phyloP scores from a whole-genome alignment of 2,797 vertebrate genomes.

The Syncerus caffer region DNA sequence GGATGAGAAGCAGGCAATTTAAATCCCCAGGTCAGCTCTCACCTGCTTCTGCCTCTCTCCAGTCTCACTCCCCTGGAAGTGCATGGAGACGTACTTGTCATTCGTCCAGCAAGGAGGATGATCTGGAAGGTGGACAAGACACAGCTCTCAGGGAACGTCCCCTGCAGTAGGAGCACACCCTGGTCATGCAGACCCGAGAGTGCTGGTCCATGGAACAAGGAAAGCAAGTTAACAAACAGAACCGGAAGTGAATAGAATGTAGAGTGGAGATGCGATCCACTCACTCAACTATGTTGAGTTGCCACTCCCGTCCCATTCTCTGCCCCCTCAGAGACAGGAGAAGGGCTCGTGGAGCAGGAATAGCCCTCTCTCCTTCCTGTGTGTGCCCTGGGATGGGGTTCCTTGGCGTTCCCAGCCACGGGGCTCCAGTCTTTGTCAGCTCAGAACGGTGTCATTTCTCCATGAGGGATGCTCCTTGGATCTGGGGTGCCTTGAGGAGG shows the following conservation, averaged over 20 bases:
- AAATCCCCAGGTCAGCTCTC: background rate
- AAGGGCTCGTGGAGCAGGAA: background rate
- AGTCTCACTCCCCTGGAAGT: background rate
- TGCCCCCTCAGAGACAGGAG: background rate
- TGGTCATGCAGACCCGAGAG: background rate
- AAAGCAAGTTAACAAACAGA: background rate
- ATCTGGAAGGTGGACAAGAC: background rate
- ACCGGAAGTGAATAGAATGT: fast-evolving
- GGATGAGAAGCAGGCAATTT: background rate
- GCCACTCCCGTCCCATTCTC: background rate
- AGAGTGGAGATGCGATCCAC: background rate
- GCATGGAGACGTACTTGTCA: background rate
- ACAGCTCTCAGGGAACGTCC: background rate
- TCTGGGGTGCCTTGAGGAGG: background rate
- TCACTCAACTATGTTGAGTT: background rate
- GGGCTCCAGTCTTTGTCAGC: background rate
- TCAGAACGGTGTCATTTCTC: fast-evolving
- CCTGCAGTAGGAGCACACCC: background rate
- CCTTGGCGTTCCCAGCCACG: fast-evolving
- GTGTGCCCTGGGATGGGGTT: background rate
- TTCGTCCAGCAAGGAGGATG: fast-evolving
- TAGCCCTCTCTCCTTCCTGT: background rate
- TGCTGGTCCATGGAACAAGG: background rate
- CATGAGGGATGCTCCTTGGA: background rate
- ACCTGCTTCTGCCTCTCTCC: background rate